Percentiles rank a stretch among this genome's conserved stretches.
Conservation (phyloP, 2,888 invertebrate genomes). For the Phaedon cochleariae region DNA sequence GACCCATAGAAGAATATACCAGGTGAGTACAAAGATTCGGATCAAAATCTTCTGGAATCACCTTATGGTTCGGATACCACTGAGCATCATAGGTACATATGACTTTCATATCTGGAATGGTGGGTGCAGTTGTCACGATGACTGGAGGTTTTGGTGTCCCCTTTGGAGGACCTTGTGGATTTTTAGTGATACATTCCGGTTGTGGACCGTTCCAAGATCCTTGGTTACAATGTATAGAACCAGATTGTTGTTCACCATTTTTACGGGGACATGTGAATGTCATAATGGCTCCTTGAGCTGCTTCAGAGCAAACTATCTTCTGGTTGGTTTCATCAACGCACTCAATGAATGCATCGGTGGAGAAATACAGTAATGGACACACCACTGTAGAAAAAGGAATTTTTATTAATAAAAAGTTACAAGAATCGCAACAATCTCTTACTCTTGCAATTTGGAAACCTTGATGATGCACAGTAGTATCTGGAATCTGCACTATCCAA, state of each 20-base stretch:
- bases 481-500: background rate
- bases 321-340: constrained; percentile 21
- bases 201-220: constrained; percentile 19
- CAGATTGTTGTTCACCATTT: constrained; percentile 16
- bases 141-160: constrained; percentile 14
- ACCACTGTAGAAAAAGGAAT: constrained; percentile 11
- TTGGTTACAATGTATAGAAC: constrained; percentile 20
- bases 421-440: background rate
- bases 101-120: constrained; percentile 34
- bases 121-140: background rate
- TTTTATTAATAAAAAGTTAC: no score
- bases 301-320: constrained; percentile 21
- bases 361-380: constrained; percentile 23
- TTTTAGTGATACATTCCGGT: constrained; percentile 16
- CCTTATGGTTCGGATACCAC: constrained; percentile 37
- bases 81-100: constrained; percentile 49
- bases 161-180: background rate
- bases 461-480: background rate
- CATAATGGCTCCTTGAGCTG: constrained; percentile 21
- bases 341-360: constrained; percentile 8
- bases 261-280: constrained; percentile 23
- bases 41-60: constrained; percentile 44
- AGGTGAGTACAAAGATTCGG: constrained; percentile 46
- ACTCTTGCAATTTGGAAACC: background rate
- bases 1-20: constrained; percentile 45